These are phyloP conservation scores for Clangula hyemalis DNA, from an alignment of 2,797 vertebrate genomes.

Conservation along the genomic window DNA sequence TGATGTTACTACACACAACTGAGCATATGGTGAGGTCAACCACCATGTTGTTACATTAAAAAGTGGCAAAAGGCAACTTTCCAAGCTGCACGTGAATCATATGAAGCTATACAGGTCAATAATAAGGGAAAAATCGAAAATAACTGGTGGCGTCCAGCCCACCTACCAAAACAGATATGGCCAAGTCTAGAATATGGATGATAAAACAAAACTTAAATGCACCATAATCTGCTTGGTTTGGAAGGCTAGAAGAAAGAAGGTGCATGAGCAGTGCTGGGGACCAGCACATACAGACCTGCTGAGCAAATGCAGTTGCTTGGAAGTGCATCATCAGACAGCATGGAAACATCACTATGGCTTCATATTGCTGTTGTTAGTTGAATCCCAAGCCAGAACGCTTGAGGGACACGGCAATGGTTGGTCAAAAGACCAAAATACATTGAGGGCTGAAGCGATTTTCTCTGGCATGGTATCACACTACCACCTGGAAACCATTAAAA, in stretches of 20 bases:
- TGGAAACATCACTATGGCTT: not conserved
- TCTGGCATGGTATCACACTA: not conserved
- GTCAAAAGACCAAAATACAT: not conserved
- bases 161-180: not conserved
- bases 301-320: not conserved
- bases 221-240: fast-evolving
- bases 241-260: not conserved
- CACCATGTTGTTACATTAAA: not conserved
- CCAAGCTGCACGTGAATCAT: not conserved
- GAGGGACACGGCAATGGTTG: not conserved
- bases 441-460: not conserved
- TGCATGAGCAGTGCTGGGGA: not conserved
- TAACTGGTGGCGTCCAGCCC: not conserved
- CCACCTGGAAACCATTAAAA: not conserved
- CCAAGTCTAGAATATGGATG: not conserved
- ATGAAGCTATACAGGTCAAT: not conserved
- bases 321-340: not conserved
- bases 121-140: not conserved
- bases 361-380: not conserved
- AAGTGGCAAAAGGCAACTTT: not conserved
- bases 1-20: not conserved
- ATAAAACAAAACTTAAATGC: not conserved
- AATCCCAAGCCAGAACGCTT: not conserved
- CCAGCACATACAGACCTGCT: not conserved
- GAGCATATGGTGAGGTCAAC: not conserved